A percentile compares a stretch with the other conserved stretches of the same genome.
Conservation (phyloP, 37 sponge, comb jelly and placozoan species). For the Axinella damicornis region DNA sequence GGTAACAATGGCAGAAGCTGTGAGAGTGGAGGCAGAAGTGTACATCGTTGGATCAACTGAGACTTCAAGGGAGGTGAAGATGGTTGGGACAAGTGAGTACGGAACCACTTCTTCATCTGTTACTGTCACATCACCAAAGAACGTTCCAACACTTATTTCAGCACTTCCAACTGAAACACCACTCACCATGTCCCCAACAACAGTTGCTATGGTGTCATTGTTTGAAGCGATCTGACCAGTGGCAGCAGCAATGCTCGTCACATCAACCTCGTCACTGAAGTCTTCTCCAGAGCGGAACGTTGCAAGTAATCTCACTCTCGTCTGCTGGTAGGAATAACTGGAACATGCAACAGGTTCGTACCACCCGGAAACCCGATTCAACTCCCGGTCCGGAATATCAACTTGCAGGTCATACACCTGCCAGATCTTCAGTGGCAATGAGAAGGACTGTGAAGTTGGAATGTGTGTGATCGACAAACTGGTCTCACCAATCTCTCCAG, state of each 20-base stretch:
- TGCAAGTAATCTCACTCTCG: conserved; percentile 2
- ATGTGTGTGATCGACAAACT: not conserved
- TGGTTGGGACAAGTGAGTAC: conserved; percentile 5
- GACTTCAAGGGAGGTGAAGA: conserved; percentile 48
- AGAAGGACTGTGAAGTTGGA: not conserved
- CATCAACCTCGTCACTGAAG: not conserved
- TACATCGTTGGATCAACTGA: not conserved
- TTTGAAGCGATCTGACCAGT: not conserved
- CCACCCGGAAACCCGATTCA: conserved; percentile 14
- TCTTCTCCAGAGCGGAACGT: conserved; percentile 12
- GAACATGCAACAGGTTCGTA: not conserved
- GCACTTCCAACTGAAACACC: conserved; percentile 3
- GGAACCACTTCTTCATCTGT: conserved; percentile 10
- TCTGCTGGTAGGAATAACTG: not conserved
- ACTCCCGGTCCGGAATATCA: conserved; percentile 14
- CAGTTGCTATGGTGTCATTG: not conserved
- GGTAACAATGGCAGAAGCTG: conserved; percentile 1
- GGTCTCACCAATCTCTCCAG: not conserved
- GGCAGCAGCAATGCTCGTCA: not conserved
- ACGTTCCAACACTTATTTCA: not conserved
- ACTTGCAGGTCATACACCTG: not conserved
- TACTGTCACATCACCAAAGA: not conserved
- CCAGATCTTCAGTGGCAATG: conserved; percentile 63
- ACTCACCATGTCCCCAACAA: not conserved
- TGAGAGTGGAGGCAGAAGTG: conserved; percentile 4